phyloP scores from a whole-genome alignment of 2,797 vertebrate genomes.

The Discoglossus pictus region DNA sequence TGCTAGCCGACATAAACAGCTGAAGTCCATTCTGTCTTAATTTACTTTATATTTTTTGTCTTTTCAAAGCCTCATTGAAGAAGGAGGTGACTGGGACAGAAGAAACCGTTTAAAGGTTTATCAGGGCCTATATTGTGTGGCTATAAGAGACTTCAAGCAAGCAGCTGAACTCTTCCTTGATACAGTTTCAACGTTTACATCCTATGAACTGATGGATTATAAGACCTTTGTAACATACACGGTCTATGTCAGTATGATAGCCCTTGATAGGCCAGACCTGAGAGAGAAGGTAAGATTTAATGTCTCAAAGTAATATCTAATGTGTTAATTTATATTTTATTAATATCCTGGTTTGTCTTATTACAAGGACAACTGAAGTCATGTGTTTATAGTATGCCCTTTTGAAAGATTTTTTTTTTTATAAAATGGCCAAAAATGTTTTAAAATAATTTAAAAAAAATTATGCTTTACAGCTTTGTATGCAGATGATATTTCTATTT shows the following conservation, averaged over 20 bases:
- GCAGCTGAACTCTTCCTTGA: slow-evolving; percentile 97
- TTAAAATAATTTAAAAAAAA: no score
- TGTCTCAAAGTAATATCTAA: neutral
- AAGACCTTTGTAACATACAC: slow-evolving; percentile 98
- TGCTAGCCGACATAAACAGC: no score
- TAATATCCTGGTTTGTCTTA: no score
- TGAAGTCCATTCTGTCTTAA: neutral
- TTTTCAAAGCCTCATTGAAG: slow-evolving; percentile 87
- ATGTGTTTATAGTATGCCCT: neutral
- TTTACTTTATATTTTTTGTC: slow-evolving; percentile 31
- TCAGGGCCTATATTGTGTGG: slow-evolving; percentile 96
- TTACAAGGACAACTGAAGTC: no score
- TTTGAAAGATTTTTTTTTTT: neutral
- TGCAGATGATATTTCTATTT: no score
- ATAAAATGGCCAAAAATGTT: no score
- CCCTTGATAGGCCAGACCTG: slow-evolving; percentile 92
- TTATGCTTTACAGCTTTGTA: no score
- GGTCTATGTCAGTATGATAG: slow-evolving; percentile 98
- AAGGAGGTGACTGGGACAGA: slow-evolving; percentile 97
- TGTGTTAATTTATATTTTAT: no score
- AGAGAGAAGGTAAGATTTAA: slow-evolving; percentile 86
- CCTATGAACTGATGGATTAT: slow-evolving; percentile 99
- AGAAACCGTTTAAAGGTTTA: slow-evolving; percentile 97
- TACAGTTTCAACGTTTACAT: slow-evolving; percentile 97
- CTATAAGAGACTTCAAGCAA: slow-evolving; percentile 95